Evolutionary conservation across 2,797 vertebrate genomes (phyloP), one percentile per base, ranked within the genome.

Genomic region (Halcyon badia): DNA sequence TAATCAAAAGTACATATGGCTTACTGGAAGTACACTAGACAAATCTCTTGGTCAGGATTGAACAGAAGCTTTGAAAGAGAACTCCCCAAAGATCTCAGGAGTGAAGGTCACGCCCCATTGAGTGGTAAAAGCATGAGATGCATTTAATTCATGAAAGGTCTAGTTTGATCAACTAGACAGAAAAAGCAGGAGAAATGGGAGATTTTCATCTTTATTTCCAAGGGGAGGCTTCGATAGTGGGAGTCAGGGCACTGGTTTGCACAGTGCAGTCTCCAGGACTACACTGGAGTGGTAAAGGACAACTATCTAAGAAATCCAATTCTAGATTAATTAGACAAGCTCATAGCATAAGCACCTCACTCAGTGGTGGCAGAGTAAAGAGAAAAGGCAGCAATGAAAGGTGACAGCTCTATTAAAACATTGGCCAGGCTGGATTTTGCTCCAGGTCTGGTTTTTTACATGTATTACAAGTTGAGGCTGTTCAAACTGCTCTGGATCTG

Each of bases 181-280:
- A 93, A 96, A 89, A 58, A 83, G 66, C 33, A 58, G 87, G 66
- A 95, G 52, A 89, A 83, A 76, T 13, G 18, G n/a, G 41, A 33
- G 41, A 65, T 22, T 87, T 96, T 68, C 28, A 60, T 77, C 86
- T 81, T 20, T 31, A 58, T 81, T 93, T 81, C 52, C 37, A 89
- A 64, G 78, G 62, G 62, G 70, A 68, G 2, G 46, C 51, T 78
- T 18, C 8, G 2, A 13, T 79, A 80, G 10, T 42, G 65, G 72
- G 61, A 73, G 26, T 81, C 54, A 82, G 72, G 58, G 57, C 52
- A 89, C 58, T 57, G 44, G 72, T 92, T 51, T 60, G 60, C n/a
- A 71, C 8, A 2, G 17, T 10, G 12, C 14, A 52, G 42, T 48
- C 69, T 68, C 14, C 4, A 69, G 73, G 65, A 61, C 25, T 28